Evolutionary conservation across 2,113 vertebrate species (phyloP).

Genomic region (Theristicus caerulescens): DNA sequence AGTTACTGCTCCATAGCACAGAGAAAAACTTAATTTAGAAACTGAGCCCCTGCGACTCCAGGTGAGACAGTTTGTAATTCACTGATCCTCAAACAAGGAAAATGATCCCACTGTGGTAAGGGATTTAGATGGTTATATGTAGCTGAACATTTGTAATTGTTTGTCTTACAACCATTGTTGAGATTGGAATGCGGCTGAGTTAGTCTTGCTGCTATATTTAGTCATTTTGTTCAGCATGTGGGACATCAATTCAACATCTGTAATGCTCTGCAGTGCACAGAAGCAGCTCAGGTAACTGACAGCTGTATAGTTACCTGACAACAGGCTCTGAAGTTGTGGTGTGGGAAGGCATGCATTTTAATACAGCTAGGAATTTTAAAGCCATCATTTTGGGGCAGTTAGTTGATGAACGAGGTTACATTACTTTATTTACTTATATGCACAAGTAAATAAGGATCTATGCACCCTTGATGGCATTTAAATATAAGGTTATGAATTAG

Average conservation of each 20-base stretch:
- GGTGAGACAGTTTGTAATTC: not conserved
- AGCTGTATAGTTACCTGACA: not conserved
- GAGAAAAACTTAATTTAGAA: constrained; percentile 32
- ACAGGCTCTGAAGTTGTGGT: not conserved
- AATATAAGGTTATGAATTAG: not conserved
- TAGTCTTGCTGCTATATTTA: not conserved
- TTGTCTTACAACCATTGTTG: not conserved
- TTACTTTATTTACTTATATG: not conserved
- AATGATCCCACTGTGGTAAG: not conserved
- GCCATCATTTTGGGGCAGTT: not conserved
- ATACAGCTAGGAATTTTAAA: not conserved
- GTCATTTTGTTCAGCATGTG: not conserved
- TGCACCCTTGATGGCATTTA: not conserved
- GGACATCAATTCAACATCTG: not conserved
- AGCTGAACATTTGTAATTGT: not conserved
- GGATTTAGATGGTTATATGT: not conserved
- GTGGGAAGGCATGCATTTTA: not conserved
- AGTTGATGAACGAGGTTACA: not conserved
- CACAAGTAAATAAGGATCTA: not conserved
- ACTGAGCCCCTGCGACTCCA: not conserved
- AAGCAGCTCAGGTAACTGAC: not conserved
- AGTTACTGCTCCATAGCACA: not conserved
- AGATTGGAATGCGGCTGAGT: not conserved
- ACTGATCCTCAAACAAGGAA: not conserved
- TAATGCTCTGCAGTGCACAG: not conserved